Evolutionary conservation across 2,113 vertebrate genomes (phyloP), one percentile per base, ranked within the genome.

Genomic region (Chloroceryle aenea): DNA sequence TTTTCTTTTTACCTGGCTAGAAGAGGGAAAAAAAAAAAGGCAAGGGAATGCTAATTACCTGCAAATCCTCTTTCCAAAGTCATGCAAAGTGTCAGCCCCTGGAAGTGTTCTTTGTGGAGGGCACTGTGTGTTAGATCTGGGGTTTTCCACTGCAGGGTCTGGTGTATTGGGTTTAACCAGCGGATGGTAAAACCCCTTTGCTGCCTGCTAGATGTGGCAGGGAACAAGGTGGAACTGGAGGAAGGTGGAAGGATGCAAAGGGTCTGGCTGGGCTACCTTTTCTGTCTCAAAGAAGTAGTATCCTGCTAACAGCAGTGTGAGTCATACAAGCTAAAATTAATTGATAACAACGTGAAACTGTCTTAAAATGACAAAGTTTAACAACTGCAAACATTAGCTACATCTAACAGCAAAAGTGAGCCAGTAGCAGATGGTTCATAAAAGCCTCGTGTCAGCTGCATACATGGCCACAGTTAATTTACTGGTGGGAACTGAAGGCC

Each of bases 341-440:
- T 68, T 32, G 53, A 17, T 20, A 56, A 29, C 38, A 69, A n/a
- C 0, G 1, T n/a, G 74, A 78, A 95, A 17, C n/a, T 64, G 66
- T 52, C 52, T 59, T 62, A 40, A 90, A 74, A 93, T 86, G 68
- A 67, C 52, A 15, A 48, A 43, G 86, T 73, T 94, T 61, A 40
- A 68, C 61, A 61, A 87, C 80, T 48, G 75, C 93, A 63, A 62
- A 32, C 68, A 6, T 90, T 40, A 89, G 53, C 61, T 34, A 20
- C 55, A 40, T 74, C 67, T 63, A 38, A 56, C 81, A 96, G 85
- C 45, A 25, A 29, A 36, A 56, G 40, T 26, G 32, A 93, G 86
- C 18, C 22, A 3, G n/a, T 17, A 80, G 91, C 96, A 93, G 92
- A 82, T 96, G 95, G 92, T 77, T 67, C 56, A 42, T 66, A 63